Evolutionary conservation across 2,888 invertebrate species (phyloP).

Genomic region (Operophtera brumata): DNA sequence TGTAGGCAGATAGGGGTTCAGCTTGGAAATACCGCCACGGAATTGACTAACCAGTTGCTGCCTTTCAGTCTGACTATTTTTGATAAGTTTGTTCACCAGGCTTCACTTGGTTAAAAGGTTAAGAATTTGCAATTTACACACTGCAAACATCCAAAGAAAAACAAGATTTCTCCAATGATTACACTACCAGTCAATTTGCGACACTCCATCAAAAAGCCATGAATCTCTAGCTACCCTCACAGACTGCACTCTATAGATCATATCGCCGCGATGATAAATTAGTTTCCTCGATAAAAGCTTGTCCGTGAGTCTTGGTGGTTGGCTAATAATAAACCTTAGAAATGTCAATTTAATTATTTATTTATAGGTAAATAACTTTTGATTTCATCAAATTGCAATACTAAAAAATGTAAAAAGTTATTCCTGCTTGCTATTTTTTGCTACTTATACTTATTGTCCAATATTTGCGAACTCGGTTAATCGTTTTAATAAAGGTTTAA

Average conservation of each 20-base stretch:
- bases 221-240: conserved; percentile 44
- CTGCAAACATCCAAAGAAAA: neutral
- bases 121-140: neutral
- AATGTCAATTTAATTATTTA: conserved; percentile 31
- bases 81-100: too few species aligned
- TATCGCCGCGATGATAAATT: conserved; percentile 61
- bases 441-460: neutral
- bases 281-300: conserved; percentile 55
- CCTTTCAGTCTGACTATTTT: conserved; percentile 57
- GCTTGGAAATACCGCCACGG: conserved; percentile 67
- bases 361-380: neutral
- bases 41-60: conserved; percentile 35
- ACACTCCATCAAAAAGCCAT: conserved; percentile 50
- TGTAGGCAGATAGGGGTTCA: conserved; percentile 40
- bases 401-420: neutral
- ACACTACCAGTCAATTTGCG: conserved; percentile 37
- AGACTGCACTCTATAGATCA: conserved; percentile 53
- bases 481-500: neutral
- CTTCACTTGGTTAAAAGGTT: neutral
- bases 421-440: too few species aligned
- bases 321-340: conserved; percentile 36
- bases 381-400: neutral
- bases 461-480: neutral
- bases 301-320: conserved; percentile 33
- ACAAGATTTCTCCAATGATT: neutral